Conservation (phyloP, 2,888 invertebrate genomes). For the Cancer borealis region DNA sequence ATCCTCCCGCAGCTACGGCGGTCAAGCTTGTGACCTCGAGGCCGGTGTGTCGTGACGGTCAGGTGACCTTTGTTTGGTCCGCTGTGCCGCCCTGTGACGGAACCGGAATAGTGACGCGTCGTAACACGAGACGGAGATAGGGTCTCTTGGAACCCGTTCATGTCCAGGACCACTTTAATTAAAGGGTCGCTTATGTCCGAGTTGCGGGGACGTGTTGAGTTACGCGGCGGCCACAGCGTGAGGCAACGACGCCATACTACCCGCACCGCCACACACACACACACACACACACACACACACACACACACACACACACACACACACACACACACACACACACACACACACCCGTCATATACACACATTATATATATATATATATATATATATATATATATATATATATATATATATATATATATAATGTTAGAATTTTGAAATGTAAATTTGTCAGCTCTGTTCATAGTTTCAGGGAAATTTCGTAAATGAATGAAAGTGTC, state of each 20-base stretch:
- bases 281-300: neutral
- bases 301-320: no score
- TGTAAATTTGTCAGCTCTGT: neutral
- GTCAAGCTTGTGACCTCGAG: slow-evolving; percentile 17
- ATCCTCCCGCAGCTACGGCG: neutral
- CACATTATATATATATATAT: no score
- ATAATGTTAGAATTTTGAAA: neutral
- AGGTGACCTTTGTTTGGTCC: slow-evolving; percentile 6
- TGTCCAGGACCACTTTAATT: slow-evolving; percentile 39
- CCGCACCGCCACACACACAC: neutral
- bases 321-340: no score
- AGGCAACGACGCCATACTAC: neutral
- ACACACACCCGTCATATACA: no score
- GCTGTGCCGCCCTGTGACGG: slow-evolving; percentile 21
- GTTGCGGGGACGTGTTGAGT: slow-evolving; percentile 18
- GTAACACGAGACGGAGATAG: slow-evolving; percentile 15
- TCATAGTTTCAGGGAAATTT: neutral
- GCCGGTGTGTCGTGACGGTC: slow-evolving; percentile 13
- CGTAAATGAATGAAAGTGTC: neutral
- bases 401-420: slow-evolving; percentile 29
- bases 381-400: slow-evolving; percentile 44
- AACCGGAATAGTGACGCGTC: slow-evolving; percentile 15
- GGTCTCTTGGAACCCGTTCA: slow-evolving; percentile 38
- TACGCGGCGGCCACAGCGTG: slow-evolving; percentile 31
- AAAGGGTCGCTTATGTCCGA: slow-evolving; percentile 31